Conservation (phyloP, 2,888 invertebrate genomes). For the Acrobasis suavella region DNA sequence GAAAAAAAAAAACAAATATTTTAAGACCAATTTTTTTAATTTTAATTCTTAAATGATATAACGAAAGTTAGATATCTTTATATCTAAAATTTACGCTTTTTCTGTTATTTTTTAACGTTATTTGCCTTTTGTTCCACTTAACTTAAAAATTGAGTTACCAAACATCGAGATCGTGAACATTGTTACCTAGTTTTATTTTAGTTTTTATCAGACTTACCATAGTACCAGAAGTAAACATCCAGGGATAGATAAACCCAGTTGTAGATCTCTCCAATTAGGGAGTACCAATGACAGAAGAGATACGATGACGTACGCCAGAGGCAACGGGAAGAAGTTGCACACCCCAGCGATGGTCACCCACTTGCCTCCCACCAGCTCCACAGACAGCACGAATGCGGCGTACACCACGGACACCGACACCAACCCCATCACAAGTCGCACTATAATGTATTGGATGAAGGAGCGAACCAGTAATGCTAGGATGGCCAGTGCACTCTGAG, state of each 20-base stretch:
- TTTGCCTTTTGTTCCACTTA: no score
- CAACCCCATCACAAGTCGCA: constrained; percentile 87
- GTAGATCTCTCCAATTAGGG: constrained; percentile 88
- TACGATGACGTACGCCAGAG: constrained; percentile 88
- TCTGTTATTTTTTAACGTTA: no score
- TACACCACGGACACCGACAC: constrained; percentile 92
- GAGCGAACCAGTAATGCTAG: constrained; percentile 87
- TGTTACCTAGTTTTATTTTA: not conserved
- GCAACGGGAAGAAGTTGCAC: constrained; percentile 90
- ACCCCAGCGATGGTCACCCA: constrained; percentile 92
- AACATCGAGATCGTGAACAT: no score
- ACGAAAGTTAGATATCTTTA: no score
- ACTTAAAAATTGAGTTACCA: no score
- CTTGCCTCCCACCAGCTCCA: constrained; percentile 89
- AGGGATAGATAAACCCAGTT: constrained; percentile 88
- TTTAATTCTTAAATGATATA: no score
- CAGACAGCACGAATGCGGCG: constrained; percentile 89
- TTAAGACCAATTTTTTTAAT: no score
- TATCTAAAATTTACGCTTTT: no score
- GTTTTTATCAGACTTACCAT: constrained; percentile 78
- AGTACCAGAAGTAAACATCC: constrained; percentile 85
- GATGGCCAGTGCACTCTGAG: constrained; percentile 86
- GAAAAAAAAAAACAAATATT: constrained; percentile 35
- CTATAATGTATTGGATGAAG: constrained; percentile 86
- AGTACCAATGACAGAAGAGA: constrained; percentile 87